These are phyloP conservation scores for Montipora capitata DNA, from an alignment of 92 coral and sea anemone genomes.

Conservation along the genomic window DNA sequence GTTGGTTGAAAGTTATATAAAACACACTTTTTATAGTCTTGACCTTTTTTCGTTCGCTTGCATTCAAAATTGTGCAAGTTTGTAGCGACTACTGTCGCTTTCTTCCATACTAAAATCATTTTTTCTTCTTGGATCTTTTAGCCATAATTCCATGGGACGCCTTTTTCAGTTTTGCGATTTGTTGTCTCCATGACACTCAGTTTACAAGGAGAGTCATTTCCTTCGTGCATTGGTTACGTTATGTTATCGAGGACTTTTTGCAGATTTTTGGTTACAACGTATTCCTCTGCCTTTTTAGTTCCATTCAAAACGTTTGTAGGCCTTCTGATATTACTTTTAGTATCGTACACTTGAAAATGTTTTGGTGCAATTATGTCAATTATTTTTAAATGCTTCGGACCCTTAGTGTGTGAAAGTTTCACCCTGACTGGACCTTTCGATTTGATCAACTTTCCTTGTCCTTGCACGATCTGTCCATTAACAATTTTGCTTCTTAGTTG, in stretches of 20 bases:
- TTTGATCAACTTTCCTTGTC: constrained; percentile 91
- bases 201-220: not conserved
- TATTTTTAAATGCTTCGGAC: constrained; percentile 82
- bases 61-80: no score
- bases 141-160: no score
- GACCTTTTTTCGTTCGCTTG: no score
- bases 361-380: constrained; percentile 90
- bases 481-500: constrained; percentile 88
- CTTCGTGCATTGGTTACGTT: no score
- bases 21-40: no score
- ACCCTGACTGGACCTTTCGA: constrained; percentile 96
- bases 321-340: constrained; percentile 88
- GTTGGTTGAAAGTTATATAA: no score
- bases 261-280: not conserved
- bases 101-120: no score
- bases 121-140: no score
- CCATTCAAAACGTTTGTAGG: not conserved
- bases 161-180: no score
- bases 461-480: constrained; percentile 86
- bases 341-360: constrained; percentile 81
- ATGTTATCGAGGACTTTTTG: not conserved
- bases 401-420: constrained; percentile 90
- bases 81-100: no score
- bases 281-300: not conserved
- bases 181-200: not conserved